Evolutionary conservation across 2,797 vertebrate species (phyloP).

Genomic region (Amniataba percoides): DNA sequence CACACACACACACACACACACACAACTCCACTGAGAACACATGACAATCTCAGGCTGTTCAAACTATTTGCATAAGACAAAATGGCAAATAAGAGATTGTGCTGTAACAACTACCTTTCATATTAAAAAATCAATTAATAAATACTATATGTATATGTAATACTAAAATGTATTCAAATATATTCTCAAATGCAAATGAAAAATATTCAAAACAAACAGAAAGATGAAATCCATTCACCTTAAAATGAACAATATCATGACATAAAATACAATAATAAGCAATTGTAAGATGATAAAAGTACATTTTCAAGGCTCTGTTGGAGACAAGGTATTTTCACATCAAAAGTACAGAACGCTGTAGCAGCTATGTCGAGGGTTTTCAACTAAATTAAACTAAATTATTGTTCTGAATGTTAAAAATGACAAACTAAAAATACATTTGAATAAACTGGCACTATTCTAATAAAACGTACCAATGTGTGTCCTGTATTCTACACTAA

Average conservation of each 20-base stretch:
- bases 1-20: conserved; percentile 29
- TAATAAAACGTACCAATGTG: neutral
- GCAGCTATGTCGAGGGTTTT: neutral
- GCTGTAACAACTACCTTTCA: neutral
- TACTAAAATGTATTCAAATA: too few relatives aligned
- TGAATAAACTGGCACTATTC: neutral
- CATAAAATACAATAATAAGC: neutral
- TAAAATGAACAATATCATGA: neutral
- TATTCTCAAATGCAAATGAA: too few relatives aligned
- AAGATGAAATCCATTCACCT: neutral
- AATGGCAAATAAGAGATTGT: neutral
- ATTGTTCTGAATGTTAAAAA: conserved; percentile 3
- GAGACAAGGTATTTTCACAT: neutral
- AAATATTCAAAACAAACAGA: too few relatives aligned
- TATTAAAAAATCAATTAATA: too few relatives aligned
- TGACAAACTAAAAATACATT: neutral
- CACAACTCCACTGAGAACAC: conserved; percentile 39
- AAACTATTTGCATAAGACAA: conserved; percentile 2
- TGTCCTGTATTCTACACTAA: neutral
- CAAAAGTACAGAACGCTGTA: neutral
- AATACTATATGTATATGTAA: too few relatives aligned
- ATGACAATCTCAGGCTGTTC: conserved; percentile 3
- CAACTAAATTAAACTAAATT: neutral
- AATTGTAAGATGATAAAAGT: neutral
- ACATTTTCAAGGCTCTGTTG: neutral